Conservation (phyloP, 64 coral and sea anemone species). For the Hydrozoanthus tunicans region DNA sequence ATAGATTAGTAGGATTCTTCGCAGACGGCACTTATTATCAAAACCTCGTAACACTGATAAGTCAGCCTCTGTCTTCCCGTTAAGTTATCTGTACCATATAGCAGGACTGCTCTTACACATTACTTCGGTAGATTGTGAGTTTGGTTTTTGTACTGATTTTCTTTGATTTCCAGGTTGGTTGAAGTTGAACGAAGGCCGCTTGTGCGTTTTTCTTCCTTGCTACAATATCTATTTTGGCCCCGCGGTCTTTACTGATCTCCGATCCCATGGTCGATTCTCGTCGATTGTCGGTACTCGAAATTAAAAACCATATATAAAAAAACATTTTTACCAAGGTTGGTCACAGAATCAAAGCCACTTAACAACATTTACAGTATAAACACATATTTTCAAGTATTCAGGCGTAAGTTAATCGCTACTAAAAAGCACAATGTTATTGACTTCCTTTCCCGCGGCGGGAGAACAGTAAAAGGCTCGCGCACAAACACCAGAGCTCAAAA, state of each 20-base stretch:
- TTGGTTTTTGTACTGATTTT: background rate
- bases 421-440: too few species aligned
- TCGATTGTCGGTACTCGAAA: too few species aligned
- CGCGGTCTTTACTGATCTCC: background rate
- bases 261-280: too few species aligned
- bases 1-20: constrained; percentile 6
- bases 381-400: too few species aligned
- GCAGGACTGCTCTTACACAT: background rate
- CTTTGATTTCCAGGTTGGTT: background rate
- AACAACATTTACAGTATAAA: too few species aligned
- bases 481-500: constrained; percentile 11
- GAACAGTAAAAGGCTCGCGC: background rate
- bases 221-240: background rate
- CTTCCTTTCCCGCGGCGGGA: background rate
- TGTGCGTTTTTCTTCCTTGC: background rate
- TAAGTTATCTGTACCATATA: background rate
- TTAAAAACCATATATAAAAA: background rate
- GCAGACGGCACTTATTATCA: background rate
- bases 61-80: background rate
- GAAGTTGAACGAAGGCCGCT: background rate
- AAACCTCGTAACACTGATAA: background rate
- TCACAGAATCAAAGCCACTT: too few species aligned
- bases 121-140: background rate
- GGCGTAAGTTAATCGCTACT: too few species aligned
- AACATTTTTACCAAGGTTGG: background rate